Conservation (phyloP, 2,888 invertebrate genomes). For the Zhuqinia jingwanae region DNA sequence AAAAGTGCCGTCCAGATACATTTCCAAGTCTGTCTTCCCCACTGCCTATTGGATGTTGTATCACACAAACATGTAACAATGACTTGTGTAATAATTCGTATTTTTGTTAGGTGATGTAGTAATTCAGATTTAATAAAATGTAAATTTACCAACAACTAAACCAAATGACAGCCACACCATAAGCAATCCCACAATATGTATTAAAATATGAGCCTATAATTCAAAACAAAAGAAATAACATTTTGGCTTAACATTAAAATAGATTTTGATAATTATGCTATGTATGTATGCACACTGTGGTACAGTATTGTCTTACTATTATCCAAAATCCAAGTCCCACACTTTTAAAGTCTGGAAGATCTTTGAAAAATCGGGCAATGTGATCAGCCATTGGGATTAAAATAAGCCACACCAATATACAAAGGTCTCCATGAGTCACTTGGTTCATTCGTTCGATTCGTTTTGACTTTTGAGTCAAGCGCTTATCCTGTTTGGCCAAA, state of each 20-base stretch:
- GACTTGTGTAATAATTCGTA: neutral
- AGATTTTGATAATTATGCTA: neutral
- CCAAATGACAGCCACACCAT: neutral
- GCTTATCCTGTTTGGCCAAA: neutral
- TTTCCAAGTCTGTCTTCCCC: neutral
- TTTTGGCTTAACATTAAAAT: too few species aligned
- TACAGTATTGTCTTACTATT: neutral
- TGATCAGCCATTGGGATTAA: neutral
- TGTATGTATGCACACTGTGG: neutral
- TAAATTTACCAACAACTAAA: neutral
- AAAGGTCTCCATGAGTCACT: constrained; percentile 2
- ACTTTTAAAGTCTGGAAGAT: neutral
- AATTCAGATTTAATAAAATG: neutral
- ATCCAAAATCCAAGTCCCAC: constrained; percentile 21
- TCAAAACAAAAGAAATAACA: neutral
- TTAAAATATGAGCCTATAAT: neutral
- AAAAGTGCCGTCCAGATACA: neutral
- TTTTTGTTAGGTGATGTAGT: neutral
- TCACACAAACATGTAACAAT: neutral
- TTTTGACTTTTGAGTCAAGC: neutral
- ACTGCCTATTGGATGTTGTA: neutral
- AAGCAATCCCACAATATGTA: neutral
- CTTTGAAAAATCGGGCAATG: neutral
- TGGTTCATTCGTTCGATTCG: neutral
- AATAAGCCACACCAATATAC: neutral